phyloP scores from a whole-genome alignment of 2,888 invertebrate species.

The Drosophila stalkeri region DNA sequence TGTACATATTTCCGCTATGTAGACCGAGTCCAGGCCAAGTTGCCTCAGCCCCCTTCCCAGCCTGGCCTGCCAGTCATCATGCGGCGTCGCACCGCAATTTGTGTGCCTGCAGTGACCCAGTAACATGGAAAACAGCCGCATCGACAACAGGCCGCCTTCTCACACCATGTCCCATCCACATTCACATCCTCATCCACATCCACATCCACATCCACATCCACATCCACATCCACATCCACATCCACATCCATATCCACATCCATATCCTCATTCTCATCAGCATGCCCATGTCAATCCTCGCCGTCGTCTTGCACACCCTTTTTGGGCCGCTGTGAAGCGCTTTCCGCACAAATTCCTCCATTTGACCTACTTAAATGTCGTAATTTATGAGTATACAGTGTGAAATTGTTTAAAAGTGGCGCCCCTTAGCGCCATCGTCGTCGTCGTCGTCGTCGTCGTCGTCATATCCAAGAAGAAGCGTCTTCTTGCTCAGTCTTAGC shows the following conservation, averaged over 20 bases:
- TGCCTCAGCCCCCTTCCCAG: not conserved
- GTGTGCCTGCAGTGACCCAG: slow-evolving; percentile 82
- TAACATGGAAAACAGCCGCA: slow-evolving; percentile 79
- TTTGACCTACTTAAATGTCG: slow-evolving; percentile 83
- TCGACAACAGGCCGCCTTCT: slow-evolving; percentile 51
- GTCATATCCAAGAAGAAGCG: slow-evolving; percentile 24
- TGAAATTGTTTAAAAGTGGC: slow-evolving; percentile 78
- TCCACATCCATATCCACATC: slow-evolving; percentile 24
- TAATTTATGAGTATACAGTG: slow-evolving; percentile 82
- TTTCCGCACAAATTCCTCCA: slow-evolving; percentile 82
- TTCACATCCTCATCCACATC: not conserved
- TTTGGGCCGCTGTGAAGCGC: slow-evolving; percentile 67
- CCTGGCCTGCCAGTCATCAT: slow-evolving; percentile 46
- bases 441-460: too few species aligned
- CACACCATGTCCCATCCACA: slow-evolving; percentile 20
- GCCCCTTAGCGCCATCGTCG: slow-evolving; percentile 40
- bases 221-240: slow-evolving; percentile 27
- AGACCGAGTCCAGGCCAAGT: slow-evolving; percentile 42
- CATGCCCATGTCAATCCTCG: slow-evolving; percentile 7
- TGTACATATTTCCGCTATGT: slow-evolving; percentile 57
- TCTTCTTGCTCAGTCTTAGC: slow-evolving; percentile 17
- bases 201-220: slow-evolving; percentile 6
- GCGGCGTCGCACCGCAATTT: slow-evolving; percentile 76
- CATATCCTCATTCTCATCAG: slow-evolving; percentile 16
- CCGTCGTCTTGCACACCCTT: slow-evolving; percentile 53